phyloP scores from a whole-genome alignment of 1,140 invertebrate genomes.

The Diorhabda sublineata region DNA sequence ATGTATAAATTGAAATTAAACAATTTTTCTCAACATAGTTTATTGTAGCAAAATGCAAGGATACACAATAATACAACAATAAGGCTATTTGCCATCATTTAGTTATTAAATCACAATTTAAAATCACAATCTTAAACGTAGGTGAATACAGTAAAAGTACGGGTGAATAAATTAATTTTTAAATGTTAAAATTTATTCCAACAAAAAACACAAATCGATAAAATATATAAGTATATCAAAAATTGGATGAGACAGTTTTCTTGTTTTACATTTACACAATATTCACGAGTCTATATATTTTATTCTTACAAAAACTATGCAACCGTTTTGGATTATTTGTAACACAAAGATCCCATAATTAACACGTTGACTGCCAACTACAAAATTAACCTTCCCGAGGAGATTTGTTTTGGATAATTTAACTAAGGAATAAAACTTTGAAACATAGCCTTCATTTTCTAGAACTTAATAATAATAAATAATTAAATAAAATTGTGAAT shows the following conservation, averaged over 20 bases:
- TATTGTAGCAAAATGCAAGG: conserved; percentile 31
- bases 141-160: conserved; percentile 36
- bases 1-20: background rate
- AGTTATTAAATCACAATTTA: conserved; percentile 39
- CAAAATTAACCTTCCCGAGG: too few relatives aligned
- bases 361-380: too few relatives aligned
- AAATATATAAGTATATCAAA: conserved; percentile 6
- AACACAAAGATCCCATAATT: too few relatives aligned
- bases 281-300: too few relatives aligned
- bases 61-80: conserved; percentile 28
- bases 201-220: conserved; percentile 13
- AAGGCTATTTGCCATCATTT: conserved; percentile 32
- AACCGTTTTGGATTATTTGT: too few relatives aligned
- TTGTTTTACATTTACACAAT: conserved; percentile 1
- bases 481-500: too few relatives aligned
- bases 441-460: too few relatives aligned
- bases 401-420: too few relatives aligned
- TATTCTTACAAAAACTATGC: too few relatives aligned
- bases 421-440: too few relatives aligned
- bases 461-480: too few relatives aligned
- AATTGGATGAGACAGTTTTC: background rate
- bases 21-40: conserved; percentile 24
- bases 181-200: conserved; percentile 4
- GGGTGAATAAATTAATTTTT: conserved; percentile 23
- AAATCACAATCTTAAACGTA: conserved; percentile 37